Base-by-base conservation (phyloP, 1,140 invertebrate genomes). In the Myzus persicae region DNA sequence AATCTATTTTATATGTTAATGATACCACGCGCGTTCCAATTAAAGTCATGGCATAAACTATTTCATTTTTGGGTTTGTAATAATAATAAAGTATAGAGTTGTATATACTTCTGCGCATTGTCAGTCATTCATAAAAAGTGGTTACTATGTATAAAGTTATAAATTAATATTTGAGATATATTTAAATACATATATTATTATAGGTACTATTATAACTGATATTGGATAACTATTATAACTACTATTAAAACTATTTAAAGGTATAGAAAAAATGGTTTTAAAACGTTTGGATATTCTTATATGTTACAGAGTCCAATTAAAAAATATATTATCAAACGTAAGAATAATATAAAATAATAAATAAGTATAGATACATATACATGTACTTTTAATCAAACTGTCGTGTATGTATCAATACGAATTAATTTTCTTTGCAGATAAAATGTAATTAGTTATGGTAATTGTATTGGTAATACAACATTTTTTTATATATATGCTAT, bases 141-240 rank as follows among this genome's bases (percentile, higher is more conserved):
- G 3, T n/a, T 76, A 76, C 31, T 0, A 76, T 76, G 0, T 76
- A 76, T 76, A 76, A 36, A 76, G 59, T 76, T 76, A 76, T 36
- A 76, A 76, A 76, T 76, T 76, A n/a, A 76, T 76, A 76, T 76
- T 76, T 76, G 59, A n/a, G 14, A 76, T 76, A 76, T 18, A n/a
- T 76, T n/a, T 31, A 59, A n/a, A 18, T 67, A 76, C 14, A 36
- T 14, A 18, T 18, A n/a, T 6, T 36, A 76, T 76, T 67, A n/a
- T n/a, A 76, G n/a, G 5, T n/a, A n/a, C 14, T 36, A 76, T 76
- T 67, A n/a, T n/a, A 76, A 76, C 18, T n/a, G n/a, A 76, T 76
- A 76, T 20, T n/a, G 59, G 31, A 76, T 18, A 76, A 76, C 20
- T 48, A 48, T 18, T 48, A 48, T 48, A 48, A 48, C 42, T 42